Evolutionary conservation across 2,888 invertebrate genomes (phyloP), one percentile per base, ranked within the genome.

Genomic region (Lamellibrachia columna): DNA sequence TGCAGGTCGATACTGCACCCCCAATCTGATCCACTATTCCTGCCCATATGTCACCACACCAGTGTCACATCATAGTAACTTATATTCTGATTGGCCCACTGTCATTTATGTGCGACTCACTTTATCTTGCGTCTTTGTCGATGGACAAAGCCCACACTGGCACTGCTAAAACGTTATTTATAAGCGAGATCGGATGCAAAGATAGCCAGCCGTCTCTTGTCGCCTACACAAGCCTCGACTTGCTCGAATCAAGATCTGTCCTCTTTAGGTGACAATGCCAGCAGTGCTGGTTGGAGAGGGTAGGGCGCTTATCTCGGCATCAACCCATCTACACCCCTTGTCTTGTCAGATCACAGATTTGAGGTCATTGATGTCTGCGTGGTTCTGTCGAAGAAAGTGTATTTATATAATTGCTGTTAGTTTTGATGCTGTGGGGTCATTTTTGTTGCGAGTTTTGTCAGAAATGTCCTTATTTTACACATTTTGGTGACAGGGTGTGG

Each of bases 51-150:
- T 75, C 15, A 15, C 75, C 15, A 22, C 22, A n/a, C 22, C 75
- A 22, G 15, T 75, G 75, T 75, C 75, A 22, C 75, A 75, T 75
- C 75, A 22, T 75, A 75, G 75, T n/a, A 75, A 75, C 75, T 75
- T 75, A 75, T 75, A 75, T 75, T 75, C 75, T 75, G 75, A 75
- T 75, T 75, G 75, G 75, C 22, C 75, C 75, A 75, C 75, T 75
- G 75, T 75, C n/a, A 75, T 75, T 75, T 75, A 75, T 75, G n/a
- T 6, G 22, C 75, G 75, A 75, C 75, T 75, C 75, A 75, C 75
- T 75, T 75, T 75, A 75, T 75, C 75, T 15, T 11, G 22, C 6
- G 75, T 75, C 75, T 75, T 75, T 75, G 75, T 75, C 75, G 75
- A 75, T n/a, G n/a, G 22, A 75, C 75, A 75, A 75, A 75, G 75